Percentiles rank a stretch among this genome's conserved stretches.
Conservation (phyloP, 2,113 vertebrate species). For the Callocephalon fimbriatum region DNA sequence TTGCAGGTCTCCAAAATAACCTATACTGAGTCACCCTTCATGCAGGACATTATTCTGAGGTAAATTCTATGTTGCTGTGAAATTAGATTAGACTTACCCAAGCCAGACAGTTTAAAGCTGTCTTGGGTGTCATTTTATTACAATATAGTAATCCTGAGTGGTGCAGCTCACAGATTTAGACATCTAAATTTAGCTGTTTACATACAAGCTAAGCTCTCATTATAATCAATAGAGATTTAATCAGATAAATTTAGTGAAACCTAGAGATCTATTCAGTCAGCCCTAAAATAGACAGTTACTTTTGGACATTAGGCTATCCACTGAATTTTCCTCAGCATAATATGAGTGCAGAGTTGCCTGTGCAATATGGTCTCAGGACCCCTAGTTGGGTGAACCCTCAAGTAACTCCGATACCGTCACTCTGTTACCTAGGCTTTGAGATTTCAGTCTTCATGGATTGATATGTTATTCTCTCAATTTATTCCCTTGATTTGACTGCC, state of each 20-base stretch:
- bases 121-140: conserved; percentile 3
- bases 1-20: neutral
- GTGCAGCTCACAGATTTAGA: conserved; percentile 6
- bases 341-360: fast-evolving
- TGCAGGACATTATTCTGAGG: neutral
- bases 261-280: neutral
- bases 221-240: neutral
- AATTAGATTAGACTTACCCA: neutral
- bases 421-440: neutral
- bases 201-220: neutral
- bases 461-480: neutral
- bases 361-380: neutral
- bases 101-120: neutral
- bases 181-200: conserved; percentile 22
- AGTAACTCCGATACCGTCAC: neutral
- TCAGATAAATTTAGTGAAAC: conserved; percentile 5
- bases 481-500: neutral
- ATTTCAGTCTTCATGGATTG: neutral
- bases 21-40: neutral
- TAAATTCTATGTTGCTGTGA: conserved; percentile 2
- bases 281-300: neutral
- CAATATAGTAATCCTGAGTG: neutral
- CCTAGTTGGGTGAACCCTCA: neutral
- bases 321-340: neutral
- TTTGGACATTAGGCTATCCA: neutral